phyloP scores from a whole-genome alignment of 2,797 vertebrate species.

The Pantherophis vulpinus region DNA sequence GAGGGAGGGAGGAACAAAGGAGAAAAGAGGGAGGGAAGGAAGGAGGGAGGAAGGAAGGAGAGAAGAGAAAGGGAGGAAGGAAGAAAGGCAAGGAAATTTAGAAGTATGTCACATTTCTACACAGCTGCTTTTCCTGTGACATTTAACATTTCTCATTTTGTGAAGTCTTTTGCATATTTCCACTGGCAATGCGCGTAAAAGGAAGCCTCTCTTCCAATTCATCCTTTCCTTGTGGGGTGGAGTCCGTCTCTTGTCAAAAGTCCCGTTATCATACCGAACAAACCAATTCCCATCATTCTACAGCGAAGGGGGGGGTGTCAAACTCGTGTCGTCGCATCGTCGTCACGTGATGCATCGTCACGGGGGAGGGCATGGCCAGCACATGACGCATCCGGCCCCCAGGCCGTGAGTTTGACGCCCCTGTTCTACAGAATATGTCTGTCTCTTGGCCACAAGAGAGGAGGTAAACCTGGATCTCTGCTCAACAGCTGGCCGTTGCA shows the following conservation, averaged over 20 bases:
- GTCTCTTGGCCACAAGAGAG: not conserved
- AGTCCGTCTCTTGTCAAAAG: not conserved
- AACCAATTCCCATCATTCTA: not conserved
- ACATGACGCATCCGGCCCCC: no score
- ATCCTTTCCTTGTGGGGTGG: not conserved
- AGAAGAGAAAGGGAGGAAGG: no score
- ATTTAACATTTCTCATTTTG: not conserved
- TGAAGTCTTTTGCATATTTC: not conserved
- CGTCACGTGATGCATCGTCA: no score
- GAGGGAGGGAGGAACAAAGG: no score
- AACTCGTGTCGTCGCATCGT: rapidly evolving
- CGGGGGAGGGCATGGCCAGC: no score
- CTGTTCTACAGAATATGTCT: not conserved
- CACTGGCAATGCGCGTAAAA: not conserved
- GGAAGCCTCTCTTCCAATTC: not conserved
- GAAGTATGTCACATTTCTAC: not conserved
- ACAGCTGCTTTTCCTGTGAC: not conserved
- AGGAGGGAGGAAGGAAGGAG: no score
- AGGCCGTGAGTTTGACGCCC: no score
- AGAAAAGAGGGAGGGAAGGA: no score
- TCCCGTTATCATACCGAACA: not conserved
- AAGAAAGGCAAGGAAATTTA: not conserved
- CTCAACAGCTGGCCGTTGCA: not conserved
- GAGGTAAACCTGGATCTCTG: not conserved
- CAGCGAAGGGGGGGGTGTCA: not conserved